A percentile compares a stretch with the other conserved stretches of the same genome.
phyloP scores from a whole-genome alignment of 2,113 vertebrate genomes.

The Diadophis punctatus region DNA sequence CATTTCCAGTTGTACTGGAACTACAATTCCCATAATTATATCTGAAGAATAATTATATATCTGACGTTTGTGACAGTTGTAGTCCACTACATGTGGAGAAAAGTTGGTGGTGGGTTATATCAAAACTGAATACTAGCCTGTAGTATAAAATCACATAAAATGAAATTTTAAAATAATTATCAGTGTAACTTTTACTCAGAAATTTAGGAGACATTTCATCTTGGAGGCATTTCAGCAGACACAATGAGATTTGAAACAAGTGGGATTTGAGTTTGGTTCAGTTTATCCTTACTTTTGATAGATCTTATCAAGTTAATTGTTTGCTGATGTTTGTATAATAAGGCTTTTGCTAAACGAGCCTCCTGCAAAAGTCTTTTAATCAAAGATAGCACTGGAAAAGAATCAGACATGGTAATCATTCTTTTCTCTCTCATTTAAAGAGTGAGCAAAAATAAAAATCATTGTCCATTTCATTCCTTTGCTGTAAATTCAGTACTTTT shows the following conservation, averaged over 20 bases:
- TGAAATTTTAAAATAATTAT: neutral
- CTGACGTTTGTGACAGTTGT: neutral
- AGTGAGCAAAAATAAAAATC: conserved; percentile 8
- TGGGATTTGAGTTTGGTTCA: neutral
- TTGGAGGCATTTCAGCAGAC: neutral
- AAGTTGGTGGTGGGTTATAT: neutral
- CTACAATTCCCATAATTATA: neutral
- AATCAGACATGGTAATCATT: neutral
- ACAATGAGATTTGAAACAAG: neutral
- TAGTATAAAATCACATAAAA: neutral
- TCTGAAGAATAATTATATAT: neutral
- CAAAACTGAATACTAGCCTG: neutral
- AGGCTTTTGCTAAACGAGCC: conserved; percentile 13
- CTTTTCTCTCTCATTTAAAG: neutral
- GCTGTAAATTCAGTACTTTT: neutral
- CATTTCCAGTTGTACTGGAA: neutral
- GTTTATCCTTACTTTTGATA: conserved; percentile 7
- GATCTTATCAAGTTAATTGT: conserved; percentile 27
- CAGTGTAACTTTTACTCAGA: neutral
- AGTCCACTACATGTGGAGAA: neutral
- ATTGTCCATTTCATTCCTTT: neutral
- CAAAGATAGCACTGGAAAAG: neutral
- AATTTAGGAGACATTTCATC: neutral
- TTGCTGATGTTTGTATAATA: conserved; percentile 27
- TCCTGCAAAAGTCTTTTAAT: conserved; percentile 16